phyloP scores from a whole-genome alignment of 1,140 invertebrate species.

The Sycophaga agraensis region DNA sequence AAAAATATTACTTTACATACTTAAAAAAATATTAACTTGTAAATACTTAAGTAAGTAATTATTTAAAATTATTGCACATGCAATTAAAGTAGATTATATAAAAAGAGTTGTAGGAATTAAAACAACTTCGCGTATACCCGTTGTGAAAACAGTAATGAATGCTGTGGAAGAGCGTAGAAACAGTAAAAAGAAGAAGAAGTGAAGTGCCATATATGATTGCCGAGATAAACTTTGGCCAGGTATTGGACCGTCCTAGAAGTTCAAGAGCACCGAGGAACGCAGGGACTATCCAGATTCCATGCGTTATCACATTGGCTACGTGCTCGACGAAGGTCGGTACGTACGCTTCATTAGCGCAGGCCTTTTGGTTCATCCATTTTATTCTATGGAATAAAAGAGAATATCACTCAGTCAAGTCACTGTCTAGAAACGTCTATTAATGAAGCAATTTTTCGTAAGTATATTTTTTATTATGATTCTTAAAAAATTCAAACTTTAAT shows the following conservation, averaged over 20 bases:
- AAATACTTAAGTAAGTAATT: too few species aligned
- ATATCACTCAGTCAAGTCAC: too few species aligned
- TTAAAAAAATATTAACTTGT: too few species aligned
- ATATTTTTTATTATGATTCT: too few species aligned
- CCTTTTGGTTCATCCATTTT: constrained; percentile 70
- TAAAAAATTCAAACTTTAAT: too few species aligned
- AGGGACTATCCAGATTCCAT: constrained; percentile 84
- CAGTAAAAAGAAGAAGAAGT: constrained; percentile 80
- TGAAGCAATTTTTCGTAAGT: too few species aligned
- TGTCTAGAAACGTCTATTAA: too few species aligned
- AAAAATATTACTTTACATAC: too few species aligned
- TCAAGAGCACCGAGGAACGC: constrained; percentile 75
- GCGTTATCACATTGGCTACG: constrained; percentile 86
- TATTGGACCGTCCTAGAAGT: constrained; percentile 71
- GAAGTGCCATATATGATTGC: constrained; percentile 84
- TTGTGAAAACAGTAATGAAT: constrained; percentile 77
- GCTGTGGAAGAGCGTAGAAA: constrained; percentile 90
- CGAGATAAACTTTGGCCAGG: constrained; percentile 73
- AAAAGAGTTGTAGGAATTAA: not conserved
- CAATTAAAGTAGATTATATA: not conserved
- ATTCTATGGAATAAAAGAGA: too few species aligned
- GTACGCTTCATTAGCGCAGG: constrained; percentile 67
- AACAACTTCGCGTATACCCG: constrained; percentile 56
- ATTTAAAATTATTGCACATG: too few species aligned
- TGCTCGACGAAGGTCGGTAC: constrained; percentile 81